phyloP scores from a whole-genome alignment of 2,888 invertebrate genomes.

The Habroteleia sp. region DNA sequence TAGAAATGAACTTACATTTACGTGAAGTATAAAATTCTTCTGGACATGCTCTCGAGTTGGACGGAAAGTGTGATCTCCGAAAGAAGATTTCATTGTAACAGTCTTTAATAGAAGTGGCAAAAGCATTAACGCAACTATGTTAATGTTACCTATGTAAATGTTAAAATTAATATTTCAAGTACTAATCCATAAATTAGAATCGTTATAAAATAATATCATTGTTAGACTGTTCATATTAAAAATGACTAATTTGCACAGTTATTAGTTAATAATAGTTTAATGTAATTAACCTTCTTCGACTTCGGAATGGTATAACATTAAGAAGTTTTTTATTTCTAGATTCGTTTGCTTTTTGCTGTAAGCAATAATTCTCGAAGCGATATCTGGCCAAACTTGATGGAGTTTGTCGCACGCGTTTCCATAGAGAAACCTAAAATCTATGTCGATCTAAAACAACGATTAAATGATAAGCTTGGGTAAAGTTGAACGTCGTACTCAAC shows the following conservation, averaged over 20 bases:
- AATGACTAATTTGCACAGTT: too few relatives aligned
- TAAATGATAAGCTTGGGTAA: too few relatives aligned
- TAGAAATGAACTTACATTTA: constrained; percentile 48
- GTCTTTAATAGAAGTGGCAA: constrained; percentile 58
- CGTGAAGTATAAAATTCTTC: constrained; percentile 62
- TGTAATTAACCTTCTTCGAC: constrained; percentile 49
- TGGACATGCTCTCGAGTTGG: constrained; percentile 61
- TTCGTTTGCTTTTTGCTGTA: constrained; percentile 53
- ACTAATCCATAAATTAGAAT: too few relatives aligned
- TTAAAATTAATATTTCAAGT: too few relatives aligned
- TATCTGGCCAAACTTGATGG: constrained; percentile 45
- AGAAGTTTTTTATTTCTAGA: constrained; percentile 52
- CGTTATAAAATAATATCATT: too few relatives aligned
- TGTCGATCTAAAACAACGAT: constrained; percentile 50
- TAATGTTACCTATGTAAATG: constrained; percentile 50
- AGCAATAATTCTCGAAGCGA: constrained; percentile 45
- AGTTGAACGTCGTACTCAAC: too few relatives aligned
- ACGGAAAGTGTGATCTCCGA: constrained; percentile 56
- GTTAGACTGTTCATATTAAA: too few relatives aligned
- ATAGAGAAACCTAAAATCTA: constrained; percentile 54
- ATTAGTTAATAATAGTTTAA: too few relatives aligned
- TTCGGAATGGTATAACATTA: constrained; percentile 44
- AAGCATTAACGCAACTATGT: constrained; percentile 49
- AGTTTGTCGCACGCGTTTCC: constrained; percentile 50
- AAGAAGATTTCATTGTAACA: constrained; percentile 61